Conservation (phyloP, 2,797 vertebrate species). For the Melopsittacus undulatus region DNA sequence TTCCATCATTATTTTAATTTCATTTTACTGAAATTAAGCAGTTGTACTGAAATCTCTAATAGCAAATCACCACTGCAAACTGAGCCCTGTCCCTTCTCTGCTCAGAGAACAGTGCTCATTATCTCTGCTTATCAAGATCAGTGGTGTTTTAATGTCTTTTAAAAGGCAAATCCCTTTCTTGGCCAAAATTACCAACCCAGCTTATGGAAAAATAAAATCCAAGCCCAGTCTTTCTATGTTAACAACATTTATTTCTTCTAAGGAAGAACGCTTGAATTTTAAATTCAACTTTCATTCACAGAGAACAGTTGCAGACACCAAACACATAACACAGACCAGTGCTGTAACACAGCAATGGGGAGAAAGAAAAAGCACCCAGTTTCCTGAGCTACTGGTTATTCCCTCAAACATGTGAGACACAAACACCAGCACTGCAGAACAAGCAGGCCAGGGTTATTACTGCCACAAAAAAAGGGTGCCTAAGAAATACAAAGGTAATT, state of each 20-base stretch:
- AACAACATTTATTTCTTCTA: not conserved
- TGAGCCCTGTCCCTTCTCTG: not conserved
- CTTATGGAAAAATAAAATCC: not conserved
- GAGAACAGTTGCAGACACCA: not conserved
- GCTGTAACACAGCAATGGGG: not conserved
- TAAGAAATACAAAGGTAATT: not conserved
- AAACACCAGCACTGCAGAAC: not conserved
- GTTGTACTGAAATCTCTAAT: not conserved
- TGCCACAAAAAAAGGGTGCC: accelerated
- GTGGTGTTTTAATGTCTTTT: not conserved
- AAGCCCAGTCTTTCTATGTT: not conserved
- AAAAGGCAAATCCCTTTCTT: not conserved
- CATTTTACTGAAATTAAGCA: no score
- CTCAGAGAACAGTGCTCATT: not conserved
- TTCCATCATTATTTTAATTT: not conserved
- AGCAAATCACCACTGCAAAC: not conserved
- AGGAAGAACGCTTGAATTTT: not conserved
- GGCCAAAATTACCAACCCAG: not conserved
- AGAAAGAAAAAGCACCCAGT: not conserved
- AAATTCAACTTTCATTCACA: not conserved
- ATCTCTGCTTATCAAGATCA: not conserved
- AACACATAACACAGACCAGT: not conserved
- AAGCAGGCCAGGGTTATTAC: not conserved
- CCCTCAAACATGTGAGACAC: not conserved
- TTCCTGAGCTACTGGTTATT: not conserved